Evolutionary conservation across 1,140 invertebrate genomes (phyloP), one percentile per base, ranked within the genome.

Genomic region (Penaeus chinensis): DNA sequence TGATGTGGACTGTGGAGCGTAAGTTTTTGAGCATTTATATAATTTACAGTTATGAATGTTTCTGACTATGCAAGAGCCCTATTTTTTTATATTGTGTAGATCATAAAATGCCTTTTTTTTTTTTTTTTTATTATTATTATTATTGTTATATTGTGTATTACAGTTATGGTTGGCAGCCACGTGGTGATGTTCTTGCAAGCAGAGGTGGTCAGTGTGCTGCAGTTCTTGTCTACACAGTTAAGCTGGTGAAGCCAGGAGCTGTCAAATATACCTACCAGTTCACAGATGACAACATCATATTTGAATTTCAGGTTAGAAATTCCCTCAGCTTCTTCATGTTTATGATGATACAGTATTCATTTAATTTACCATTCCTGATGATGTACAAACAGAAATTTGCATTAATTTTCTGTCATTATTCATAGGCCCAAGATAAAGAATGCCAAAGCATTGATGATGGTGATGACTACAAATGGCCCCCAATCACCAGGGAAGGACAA

Each of bases 181-280:
- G 91, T 74, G 93, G 92, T 32, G 92, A 92, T 22, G 93, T 92
- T 65, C 91, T 94, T 11, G 90, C 92, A 27, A 92, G 92, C 24
- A 88, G 91, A 24, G 92, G 92, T 22, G 92, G 92, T 18, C 91
- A 92, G 13, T 94, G 94, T 91, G 92, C 93, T 10, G 92, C 93
- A 5, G 92, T 91, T 10, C 91, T 94, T 54, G 90, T 92, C 3
- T 94, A 93, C 91, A 93, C 93, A 27, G 93, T 93, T 22, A 93
- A 93, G n/a, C 91, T 94, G 22, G 93, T 94, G 13, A 93, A 93
- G 85, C 91, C 92, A 24, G 94, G 94, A 61, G 91, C 90, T 78
- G 90, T 94, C 0, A 91, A 89, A 7, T 94, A 94, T 90, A 92
- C 92, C 19, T 94, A 94, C 90, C 94, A 94, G 91, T 94, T 93